These are phyloP conservation scores for Caenorhabditis parvicauda DNA, from an alignment of 2,888 invertebrate genomes.

Conservation along the genomic window DNA sequence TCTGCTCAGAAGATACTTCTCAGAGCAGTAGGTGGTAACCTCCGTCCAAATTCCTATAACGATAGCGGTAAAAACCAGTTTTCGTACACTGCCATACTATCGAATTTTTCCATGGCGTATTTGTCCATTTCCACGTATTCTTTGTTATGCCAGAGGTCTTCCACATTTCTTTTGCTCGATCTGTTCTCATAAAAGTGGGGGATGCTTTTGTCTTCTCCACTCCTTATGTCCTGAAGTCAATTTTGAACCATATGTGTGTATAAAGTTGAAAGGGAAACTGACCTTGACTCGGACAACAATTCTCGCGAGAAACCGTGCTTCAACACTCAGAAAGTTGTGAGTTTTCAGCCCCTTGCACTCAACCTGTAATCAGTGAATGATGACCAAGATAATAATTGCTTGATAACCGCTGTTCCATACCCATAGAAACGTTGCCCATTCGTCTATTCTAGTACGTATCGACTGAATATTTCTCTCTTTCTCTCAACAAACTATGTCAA, in stretches of 20 bases:
- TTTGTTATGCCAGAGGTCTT: slow-evolving; percentile 60
- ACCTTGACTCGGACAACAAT: slow-evolving; percentile 56
- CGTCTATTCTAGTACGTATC: too few species aligned
- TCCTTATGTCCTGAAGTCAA: slow-evolving; percentile 40
- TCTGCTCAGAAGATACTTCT: slow-evolving; percentile 45
- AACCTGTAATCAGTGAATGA: too few species aligned
- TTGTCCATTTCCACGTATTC: slow-evolving; percentile 51
- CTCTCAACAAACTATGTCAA: neutral
- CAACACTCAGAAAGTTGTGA: slow-evolving; percentile 42
- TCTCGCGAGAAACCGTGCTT: slow-evolving; percentile 57
- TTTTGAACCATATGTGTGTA: neutral
- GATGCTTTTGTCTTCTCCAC: slow-evolving; percentile 48
- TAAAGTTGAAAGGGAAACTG: neutral
- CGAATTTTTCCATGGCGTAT: slow-evolving; percentile 50
- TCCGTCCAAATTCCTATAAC: slow-evolving; percentile 49
- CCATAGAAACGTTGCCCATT: too few species aligned
- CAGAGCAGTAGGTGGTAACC: slow-evolving; percentile 45
- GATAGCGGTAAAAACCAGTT: neutral
- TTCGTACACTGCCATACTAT: slow-evolving; percentile 23
- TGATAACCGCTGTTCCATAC: too few species aligned
- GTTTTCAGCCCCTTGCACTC: slow-evolving; percentile 55
- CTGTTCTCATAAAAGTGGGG: slow-evolving; percentile 55
- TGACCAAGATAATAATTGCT: slow-evolving; percentile 3
- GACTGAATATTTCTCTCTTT: neutral
- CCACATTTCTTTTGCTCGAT: slow-evolving; percentile 45